Conservation (phyloP, 2,797 vertebrate species). For the Anguilla marmorata region DNA sequence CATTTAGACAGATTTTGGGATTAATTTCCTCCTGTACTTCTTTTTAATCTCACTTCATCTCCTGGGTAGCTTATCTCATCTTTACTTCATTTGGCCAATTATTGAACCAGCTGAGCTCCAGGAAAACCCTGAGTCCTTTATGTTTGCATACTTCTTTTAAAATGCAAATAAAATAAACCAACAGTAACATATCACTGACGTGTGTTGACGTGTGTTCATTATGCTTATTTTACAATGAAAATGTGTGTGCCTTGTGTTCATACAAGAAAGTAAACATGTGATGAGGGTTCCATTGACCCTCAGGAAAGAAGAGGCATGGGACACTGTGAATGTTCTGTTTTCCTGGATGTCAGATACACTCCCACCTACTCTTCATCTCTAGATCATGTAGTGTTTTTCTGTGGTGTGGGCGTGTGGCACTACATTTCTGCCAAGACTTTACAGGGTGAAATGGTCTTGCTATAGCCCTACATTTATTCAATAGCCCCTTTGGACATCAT, state of each 20-base stretch:
- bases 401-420: not conserved
- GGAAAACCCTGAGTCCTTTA: slow-evolving; percentile 20
- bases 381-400: not conserved
- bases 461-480: not conserved
- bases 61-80: not conserved
- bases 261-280: not conserved
- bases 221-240: not conserved
- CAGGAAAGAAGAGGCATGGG: not conserved
- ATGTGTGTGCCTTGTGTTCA: not conserved
- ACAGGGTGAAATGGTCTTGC: not conserved
- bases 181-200: slow-evolving; percentile 27
- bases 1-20: slow-evolving; percentile 37
- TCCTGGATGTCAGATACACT: not conserved
- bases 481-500: not conserved
- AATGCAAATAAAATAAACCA: slow-evolving; percentile 26
- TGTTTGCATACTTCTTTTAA: not conserved
- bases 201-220: not conserved
- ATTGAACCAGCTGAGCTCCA: slow-evolving; percentile 19
- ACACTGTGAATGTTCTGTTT: not conserved
- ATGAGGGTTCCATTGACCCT: not conserved
- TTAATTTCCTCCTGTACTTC: slow-evolving; percentile 2
- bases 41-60: slow-evolving; percentile 24
- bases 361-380: not conserved
- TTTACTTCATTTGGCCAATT: slow-evolving; percentile 6
- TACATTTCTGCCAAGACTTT: not conserved